These are phyloP conservation scores for Nemoura dubitans DNA, from an alignment of 2,888 invertebrate genomes.

Conservation along the genomic window DNA sequence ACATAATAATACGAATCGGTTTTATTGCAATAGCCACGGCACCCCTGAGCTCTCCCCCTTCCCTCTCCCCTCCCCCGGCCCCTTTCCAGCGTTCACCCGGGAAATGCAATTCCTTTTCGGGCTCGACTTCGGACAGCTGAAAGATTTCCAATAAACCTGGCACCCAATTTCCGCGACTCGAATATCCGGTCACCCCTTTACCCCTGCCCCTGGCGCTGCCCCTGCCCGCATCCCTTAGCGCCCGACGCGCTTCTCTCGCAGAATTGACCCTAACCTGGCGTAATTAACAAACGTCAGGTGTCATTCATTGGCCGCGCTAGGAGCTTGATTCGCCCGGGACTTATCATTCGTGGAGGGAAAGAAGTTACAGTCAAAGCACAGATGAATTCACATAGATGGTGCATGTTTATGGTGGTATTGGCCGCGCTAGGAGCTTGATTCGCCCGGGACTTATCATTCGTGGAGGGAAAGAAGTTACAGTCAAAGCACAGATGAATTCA, in stretches of 20 bases:
- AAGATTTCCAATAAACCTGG: conserved; percentile 63
- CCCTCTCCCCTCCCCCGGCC: conserved; percentile 56
- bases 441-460: background rate
- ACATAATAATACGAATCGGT: conserved; percentile 40
- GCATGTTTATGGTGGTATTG: too few species aligned
- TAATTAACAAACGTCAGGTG: conserved; percentile 35
- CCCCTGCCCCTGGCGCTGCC: conserved; percentile 49
- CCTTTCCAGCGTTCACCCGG: conserved; percentile 56
- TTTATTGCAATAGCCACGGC: conserved; percentile 38
- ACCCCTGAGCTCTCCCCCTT: conserved; percentile 40
- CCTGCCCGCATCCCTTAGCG: conserved; percentile 25
- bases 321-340: background rate
- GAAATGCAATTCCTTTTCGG: conserved; percentile 51
- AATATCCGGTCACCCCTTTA: conserved; percentile 57
- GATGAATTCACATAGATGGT: too few species aligned
- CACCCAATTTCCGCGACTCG: conserved; percentile 60
- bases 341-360: too few species aligned
- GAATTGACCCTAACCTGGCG: conserved; percentile 34
- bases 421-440: background rate
- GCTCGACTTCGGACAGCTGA: conserved; percentile 58
- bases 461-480: too few species aligned
- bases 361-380: too few species aligned
- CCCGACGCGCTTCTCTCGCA: conserved; percentile 20
- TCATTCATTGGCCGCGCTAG: background rate
- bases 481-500: too few species aligned